A percentile compares a stretch with the other conserved stretches of the same genome.
These are phyloP conservation scores for Eilema sororculum DNA, from an alignment of 2,888 invertebrate genomes.

Conservation along the genomic window DNA sequence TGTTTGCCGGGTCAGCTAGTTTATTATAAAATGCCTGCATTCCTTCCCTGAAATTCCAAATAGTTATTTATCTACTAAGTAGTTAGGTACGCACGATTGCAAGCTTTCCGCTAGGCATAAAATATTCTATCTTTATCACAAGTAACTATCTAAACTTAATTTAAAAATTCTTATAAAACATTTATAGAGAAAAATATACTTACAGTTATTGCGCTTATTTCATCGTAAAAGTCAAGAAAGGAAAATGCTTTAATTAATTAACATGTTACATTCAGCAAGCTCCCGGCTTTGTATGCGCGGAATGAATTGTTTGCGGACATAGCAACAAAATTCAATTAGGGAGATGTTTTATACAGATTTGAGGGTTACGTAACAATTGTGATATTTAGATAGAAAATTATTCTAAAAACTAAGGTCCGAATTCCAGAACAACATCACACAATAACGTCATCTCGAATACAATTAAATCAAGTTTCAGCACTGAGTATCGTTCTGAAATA, in stretches of 20 bases:
- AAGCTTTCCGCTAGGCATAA: too few species aligned
- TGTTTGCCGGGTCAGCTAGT: too few species aligned
- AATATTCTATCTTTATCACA: not conserved
- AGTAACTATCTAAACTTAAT: not conserved
- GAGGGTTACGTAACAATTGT: not conserved
- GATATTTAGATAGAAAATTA: not conserved
- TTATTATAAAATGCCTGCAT: too few species aligned
- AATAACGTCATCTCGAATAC: too few species aligned
- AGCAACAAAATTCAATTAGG: slow-evolving; percentile 14
- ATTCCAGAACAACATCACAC: too few species aligned
- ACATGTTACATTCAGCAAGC: slow-evolving; percentile 21
- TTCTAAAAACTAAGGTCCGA: too few species aligned
- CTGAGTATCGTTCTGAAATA: too few species aligned
- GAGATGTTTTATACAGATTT: slow-evolving; percentile 10
- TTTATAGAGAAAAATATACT: slow-evolving; percentile 19
- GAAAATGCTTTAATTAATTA: slow-evolving; percentile 47
- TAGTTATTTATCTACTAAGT: too few species aligned
- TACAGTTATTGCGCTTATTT: slow-evolving; percentile 25
- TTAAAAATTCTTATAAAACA: not conserved
- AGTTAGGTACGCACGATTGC: too few species aligned
- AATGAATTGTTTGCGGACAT: slow-evolving; percentile 18
- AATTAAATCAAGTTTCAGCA: too few species aligned
- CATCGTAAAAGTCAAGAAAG: slow-evolving; percentile 39
- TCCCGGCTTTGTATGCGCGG: not conserved
- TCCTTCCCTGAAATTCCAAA: too few species aligned